Conservation (phyloP, 2,797 vertebrate species). For the Leptoclinus maculatus region DNA sequence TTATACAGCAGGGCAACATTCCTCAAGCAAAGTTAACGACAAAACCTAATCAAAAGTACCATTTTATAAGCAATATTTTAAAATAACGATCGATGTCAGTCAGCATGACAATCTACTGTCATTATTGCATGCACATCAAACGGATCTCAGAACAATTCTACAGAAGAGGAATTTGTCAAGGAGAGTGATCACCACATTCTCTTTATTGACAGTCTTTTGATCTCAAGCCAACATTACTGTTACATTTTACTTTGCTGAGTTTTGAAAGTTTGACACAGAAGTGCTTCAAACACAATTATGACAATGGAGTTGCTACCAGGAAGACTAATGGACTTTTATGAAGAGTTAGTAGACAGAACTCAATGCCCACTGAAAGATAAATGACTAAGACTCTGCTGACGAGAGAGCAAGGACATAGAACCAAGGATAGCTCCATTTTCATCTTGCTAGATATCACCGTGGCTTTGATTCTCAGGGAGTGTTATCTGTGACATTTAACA, state of each 20-base stretch:
- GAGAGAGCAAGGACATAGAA: background rate
- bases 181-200: conserved; percentile 15
- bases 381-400: background rate
- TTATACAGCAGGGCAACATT: conserved; percentile 4
- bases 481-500: conserved; percentile 11
- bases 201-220: conserved; percentile 25
- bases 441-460: background rate
- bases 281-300: conserved; percentile 27
- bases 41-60: conserved; percentile 20
- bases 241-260: background rate
- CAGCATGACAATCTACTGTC: background rate
- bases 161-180: background rate
- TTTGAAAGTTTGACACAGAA: conserved; percentile 14
- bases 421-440: background rate
- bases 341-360: background rate
- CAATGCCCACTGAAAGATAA: conserved; percentile 12
- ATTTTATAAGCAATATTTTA: conserved; percentile 16
- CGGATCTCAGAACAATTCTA: conserved; percentile 5
- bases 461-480: conserved; percentile 8
- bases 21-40: background rate
- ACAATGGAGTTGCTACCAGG: conserved; percentile 6
- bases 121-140: conserved; percentile 14
- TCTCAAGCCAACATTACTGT: conserved; percentile 16
- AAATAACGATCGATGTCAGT: conserved; percentile 9
- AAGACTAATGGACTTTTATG: conserved; percentile 1